Conservation (phyloP, 2,888 invertebrate species). For the Dromius quadrimaculatus region DNA sequence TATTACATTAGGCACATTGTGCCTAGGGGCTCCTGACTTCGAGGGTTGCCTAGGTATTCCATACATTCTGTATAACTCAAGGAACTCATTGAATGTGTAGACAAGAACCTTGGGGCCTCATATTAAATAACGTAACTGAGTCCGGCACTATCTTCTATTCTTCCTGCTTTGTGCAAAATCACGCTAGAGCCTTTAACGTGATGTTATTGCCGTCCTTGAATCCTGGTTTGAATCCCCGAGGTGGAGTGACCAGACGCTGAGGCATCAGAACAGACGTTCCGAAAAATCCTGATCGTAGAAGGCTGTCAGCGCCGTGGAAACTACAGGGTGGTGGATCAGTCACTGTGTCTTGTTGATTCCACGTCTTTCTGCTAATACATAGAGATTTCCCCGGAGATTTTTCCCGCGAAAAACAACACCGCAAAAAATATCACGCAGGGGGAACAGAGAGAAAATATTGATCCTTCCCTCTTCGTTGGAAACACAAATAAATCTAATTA, state of each 20-base stretch:
- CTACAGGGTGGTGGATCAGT: slow-evolving; percentile 38
- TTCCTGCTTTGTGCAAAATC: too few species aligned
- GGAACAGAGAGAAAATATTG: too few species aligned
- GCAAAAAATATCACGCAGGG: slow-evolving; percentile 38
- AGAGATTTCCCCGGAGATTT: slow-evolving; percentile 46
- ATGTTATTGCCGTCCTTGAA: slow-evolving; percentile 38
- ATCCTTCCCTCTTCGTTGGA: too few species aligned
- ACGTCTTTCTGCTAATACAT: slow-evolving; percentile 43
- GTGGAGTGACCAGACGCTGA: slow-evolving; percentile 33
- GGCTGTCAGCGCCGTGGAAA: slow-evolving; percentile 25
- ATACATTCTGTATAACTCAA: too few species aligned
- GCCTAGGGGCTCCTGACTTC: too few species aligned
- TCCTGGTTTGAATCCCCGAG: slow-evolving; percentile 5
- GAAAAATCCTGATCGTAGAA: slow-evolving; percentile 43
- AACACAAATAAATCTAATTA: slow-evolving; percentile 47
- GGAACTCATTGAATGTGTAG: too few species aligned
- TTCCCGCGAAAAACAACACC: slow-evolving; percentile 47
- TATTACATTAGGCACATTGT: too few species aligned
- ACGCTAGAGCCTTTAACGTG: too few species aligned
- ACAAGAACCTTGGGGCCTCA: too few species aligned
- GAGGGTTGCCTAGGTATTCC: too few species aligned
- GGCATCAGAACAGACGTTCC: slow-evolving; percentile 42
- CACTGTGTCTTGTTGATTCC: slow-evolving; percentile 36
- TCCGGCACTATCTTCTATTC: too few species aligned
- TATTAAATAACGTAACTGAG: too few species aligned